Conservation (phyloP, 2,888 invertebrate species). For the Rhamphomyia laevipes region DNA sequence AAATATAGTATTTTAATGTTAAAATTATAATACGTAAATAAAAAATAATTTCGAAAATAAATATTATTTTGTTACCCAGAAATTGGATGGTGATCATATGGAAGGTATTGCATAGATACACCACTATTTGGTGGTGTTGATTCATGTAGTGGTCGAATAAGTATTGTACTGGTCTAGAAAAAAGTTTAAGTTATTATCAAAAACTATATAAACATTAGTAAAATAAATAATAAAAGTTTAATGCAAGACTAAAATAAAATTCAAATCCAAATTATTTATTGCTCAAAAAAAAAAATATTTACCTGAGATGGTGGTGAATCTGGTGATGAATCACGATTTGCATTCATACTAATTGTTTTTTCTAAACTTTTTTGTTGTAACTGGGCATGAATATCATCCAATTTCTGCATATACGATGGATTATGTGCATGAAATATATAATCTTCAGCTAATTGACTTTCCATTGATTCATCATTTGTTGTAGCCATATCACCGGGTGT, state of each 20-base stretch:
- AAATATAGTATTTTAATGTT: too few relatives aligned
- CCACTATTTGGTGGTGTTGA: slow-evolving; percentile 32
- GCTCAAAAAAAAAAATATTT: slow-evolving; percentile 1
- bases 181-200: background rate
- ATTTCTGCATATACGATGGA: slow-evolving; percentile 12
- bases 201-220: background rate
- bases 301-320: slow-evolving; percentile 38
- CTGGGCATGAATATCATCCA: slow-evolving; percentile 11
- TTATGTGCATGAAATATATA: slow-evolving; percentile 25
- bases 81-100: slow-evolving; percentile 21
- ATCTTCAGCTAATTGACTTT: slow-evolving; percentile 34
- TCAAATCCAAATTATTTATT: background rate
- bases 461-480: slow-evolving; percentile 31
- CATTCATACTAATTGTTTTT: slow-evolving; percentile 11
- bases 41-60: background rate
- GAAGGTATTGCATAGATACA: slow-evolving; percentile 31
- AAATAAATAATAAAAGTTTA: background rate
- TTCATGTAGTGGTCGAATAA: slow-evolving; percentile 34
- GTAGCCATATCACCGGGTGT: slow-evolving; percentile 22
- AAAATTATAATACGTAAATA: too few relatives aligned
- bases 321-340: slow-evolving; percentile 30
- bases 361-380: slow-evolving; percentile 12
- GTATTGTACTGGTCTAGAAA: slow-evolving; percentile 33
- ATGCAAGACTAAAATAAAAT: background rate
- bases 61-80: slow-evolving; percentile 19